Base-by-base conservation (phyloP, 2,797 vertebrate species). In the Hirundo rustica region DNA sequence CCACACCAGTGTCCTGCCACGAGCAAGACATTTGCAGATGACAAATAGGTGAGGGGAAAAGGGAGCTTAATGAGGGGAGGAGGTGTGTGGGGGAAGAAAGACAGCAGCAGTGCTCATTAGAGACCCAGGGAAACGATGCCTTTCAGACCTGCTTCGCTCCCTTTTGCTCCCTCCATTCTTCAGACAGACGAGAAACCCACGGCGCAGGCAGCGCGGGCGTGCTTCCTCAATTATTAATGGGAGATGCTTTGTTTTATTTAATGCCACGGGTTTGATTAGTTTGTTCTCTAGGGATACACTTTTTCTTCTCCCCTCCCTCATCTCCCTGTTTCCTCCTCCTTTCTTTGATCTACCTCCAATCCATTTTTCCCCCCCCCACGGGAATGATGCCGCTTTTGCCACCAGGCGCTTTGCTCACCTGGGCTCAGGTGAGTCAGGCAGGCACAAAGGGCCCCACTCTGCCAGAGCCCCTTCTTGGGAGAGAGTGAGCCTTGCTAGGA, bases 151-250 rank as follows among this genome's bases (percentile, higher is more conserved):
- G 72, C 82, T 85, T 29, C 2, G 0, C 85, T 95, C 84, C 73
- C 77, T 88, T 91, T 94, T 88, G 85, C 91, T 89, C 91, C 80
- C 85, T 94, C 78, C 92, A 68, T 92, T 71, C 95, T 68, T 85
- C 85, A 95, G 92, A 90, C 85, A 91, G 91, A 95, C 29, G 85
- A 92, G 87, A n/a, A 73, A 62, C 60, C 87, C 82, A 73, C 1
- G 1, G 65, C 2, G 13, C 73, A 58, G 0, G 3, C 85, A 42
- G 92, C 3, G 4, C 66, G 19, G 67, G 60, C 2, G 1, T 30
- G 62, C 84, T 91, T 40, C 85, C 93, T 97, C 92, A 92, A 94
- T 96, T 96, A 97, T 96, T 97, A 81, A 96, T 92, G 95, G 91
- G 9, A 64, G 74, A 90, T 38, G 91, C 81, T 96, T 95, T 93